These are phyloP conservation scores for Parnassius apollo DNA, from an alignment of 2,888 invertebrate species.

Conservation along the genomic window DNA sequence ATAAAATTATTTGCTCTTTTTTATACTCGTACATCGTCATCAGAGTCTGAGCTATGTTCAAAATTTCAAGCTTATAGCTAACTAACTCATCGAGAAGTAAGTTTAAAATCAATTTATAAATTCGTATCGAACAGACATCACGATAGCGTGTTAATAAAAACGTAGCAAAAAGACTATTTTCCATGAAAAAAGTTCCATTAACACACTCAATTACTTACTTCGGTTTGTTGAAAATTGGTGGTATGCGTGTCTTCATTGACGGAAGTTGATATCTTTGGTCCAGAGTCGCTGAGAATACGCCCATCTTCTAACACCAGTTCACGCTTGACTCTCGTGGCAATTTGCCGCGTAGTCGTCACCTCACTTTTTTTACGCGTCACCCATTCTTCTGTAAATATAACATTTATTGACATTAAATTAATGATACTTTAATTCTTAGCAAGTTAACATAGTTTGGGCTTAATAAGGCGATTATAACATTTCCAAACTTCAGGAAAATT, in stretches of 20 bases:
- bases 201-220: conserved; percentile 72
- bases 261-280: conserved; percentile 94
- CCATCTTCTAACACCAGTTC: conserved; percentile 95
- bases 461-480: too few species aligned
- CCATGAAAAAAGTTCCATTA: not conserved
- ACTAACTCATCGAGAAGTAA: too few species aligned
- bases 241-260: conserved; percentile 95
- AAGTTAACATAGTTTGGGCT: too few species aligned
- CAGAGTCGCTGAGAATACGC: conserved; percentile 92
- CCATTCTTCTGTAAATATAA: conserved; percentile 90
- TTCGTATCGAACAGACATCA: too few species aligned
- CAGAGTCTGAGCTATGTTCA: too few species aligned
- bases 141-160: too few species aligned
- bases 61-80: too few species aligned
- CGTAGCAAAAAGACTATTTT: not conserved
- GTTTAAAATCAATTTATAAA: too few species aligned
- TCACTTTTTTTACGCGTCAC: conserved; percentile 94
- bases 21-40: too few species aligned
- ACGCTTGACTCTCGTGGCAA: conserved; percentile 93
- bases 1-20: too few species aligned
- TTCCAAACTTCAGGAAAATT: too few species aligned
- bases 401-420: not conserved
- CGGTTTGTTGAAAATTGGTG: conserved; percentile 93
- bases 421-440: too few species aligned
- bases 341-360: conserved; percentile 93